A percentile compares a stretch with the other conserved stretches of the same genome.
These are phyloP conservation scores for Dryobotodes eremita DNA, from an alignment of 2,888 invertebrate species.

Conservation along the genomic window DNA sequence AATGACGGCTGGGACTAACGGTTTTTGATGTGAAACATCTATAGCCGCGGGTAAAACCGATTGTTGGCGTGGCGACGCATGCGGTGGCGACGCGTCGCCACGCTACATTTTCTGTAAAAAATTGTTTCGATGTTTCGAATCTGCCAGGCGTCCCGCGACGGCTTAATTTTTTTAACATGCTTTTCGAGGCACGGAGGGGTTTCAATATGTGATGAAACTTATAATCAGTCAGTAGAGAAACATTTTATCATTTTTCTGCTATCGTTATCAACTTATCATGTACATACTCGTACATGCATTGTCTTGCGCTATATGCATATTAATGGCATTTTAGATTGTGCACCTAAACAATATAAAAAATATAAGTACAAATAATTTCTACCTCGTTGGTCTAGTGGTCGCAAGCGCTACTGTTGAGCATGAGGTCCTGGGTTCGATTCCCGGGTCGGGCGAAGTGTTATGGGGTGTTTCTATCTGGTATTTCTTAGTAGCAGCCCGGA, in stretches of 20 bases:
- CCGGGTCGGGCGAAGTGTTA: no score
- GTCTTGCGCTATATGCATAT: conserved; percentile 16
- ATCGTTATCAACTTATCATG: conserved; percentile 22
- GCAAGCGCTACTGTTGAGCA: not conserved
- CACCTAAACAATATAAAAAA: not conserved
- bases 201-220: not conserved
- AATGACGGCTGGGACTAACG: not conserved
- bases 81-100: no score
- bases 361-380: not conserved
- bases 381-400: not conserved
- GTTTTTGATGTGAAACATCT: no score
- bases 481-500: not conserved
- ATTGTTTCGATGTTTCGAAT: no score
- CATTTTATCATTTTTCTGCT: conserved; percentile 23
- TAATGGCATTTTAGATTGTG: not conserved
- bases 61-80: no score
- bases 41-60: no score
- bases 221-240: conserved; percentile 28
- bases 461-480: not conserved
- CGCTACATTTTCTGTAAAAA: no score
- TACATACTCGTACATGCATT: not conserved
- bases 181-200: not conserved
- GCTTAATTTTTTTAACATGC: no score
- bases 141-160: no score
- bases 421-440: not conserved